Evolutionary conservation across 1,140 invertebrate species (phyloP).

Genomic region (Dendrolimus kikuchii): DNA sequence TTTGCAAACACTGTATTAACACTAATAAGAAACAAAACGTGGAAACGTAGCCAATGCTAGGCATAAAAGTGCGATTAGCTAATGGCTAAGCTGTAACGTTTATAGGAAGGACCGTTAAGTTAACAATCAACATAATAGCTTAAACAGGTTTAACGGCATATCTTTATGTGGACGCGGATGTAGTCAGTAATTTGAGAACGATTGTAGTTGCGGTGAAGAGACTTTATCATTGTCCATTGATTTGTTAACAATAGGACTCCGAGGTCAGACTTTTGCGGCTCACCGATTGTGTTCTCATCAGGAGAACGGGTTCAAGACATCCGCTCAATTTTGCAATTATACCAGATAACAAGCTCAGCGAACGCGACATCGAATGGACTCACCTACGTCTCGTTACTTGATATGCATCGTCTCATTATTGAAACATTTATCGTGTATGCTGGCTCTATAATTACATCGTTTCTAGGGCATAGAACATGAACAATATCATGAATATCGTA

Average conservation of each 20-base stretch:
- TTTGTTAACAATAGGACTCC: constrained; percentile 25
- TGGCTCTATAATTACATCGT: too few species aligned
- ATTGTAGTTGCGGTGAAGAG: constrained; percentile 18
- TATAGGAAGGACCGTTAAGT: constrained; percentile 20
- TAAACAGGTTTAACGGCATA: constrained; percentile 25
- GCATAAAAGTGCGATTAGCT: too few species aligned
- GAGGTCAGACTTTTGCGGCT: constrained; percentile 35
- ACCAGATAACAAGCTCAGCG: constrained; percentile 7
- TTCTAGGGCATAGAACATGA: too few species aligned
- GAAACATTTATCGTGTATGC: too few species aligned
- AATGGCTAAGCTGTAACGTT: too few species aligned
- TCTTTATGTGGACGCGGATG: constrained; percentile 23
- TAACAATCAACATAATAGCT: constrained; percentile 21
- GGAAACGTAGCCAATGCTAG: too few species aligned
- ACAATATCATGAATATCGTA: too few species aligned
- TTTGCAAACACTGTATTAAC: background rate
- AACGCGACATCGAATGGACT: background rate
- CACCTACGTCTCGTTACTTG: too few species aligned
- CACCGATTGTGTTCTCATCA: constrained; percentile 46
- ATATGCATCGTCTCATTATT: too few species aligned
- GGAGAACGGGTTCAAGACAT: constrained; percentile 41
- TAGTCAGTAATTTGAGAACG: constrained; percentile 26
- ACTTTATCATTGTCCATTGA: constrained; percentile 20
- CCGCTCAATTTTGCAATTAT: constrained; percentile 24
- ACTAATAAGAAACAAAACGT: too few species aligned